Evolutionary conservation across 2,888 invertebrate species (phyloP).

Genomic region (Cephus runcator): DNA sequence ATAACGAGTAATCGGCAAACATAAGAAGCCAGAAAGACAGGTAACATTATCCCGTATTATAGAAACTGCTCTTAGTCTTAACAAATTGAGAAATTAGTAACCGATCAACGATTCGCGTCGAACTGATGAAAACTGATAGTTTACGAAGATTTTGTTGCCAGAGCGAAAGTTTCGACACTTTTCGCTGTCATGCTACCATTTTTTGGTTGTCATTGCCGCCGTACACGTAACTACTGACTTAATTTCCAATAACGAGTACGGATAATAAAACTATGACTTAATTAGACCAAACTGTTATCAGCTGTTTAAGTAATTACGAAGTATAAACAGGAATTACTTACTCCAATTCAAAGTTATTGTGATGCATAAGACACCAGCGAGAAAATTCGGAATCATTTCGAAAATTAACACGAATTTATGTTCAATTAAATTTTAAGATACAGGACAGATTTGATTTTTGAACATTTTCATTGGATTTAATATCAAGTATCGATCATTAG

Average conservation of each 20-base stretch:
- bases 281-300: not conserved
- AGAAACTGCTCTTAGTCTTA: not conserved
- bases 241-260: not conserved
- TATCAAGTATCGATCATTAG: not conserved
- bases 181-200: not conserved
- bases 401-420: not conserved
- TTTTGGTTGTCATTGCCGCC: not conserved
- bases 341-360: constrained; percentile 12
- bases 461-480: not conserved
- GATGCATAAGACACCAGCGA: constrained; percentile 17
- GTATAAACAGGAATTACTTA: not conserved
- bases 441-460: no score
- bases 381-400: constrained; percentile 17
- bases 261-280: not conserved
- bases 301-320: not conserved
- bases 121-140: constrained; percentile 44
- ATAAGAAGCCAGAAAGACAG: constrained; percentile 48
- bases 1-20: constrained; percentile 54
- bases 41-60: constrained; percentile 42
- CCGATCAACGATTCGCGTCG: constrained; percentile 39
- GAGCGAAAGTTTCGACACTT: not conserved
- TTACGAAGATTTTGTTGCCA: not conserved
- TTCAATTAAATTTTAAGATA: not conserved
- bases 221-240: not conserved
- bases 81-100: constrained; percentile 15